Evolutionary conservation across 2,888 invertebrate species (phyloP), one percentile per base, ranked within the genome.

Genomic region (Atethmia centrago): DNA sequence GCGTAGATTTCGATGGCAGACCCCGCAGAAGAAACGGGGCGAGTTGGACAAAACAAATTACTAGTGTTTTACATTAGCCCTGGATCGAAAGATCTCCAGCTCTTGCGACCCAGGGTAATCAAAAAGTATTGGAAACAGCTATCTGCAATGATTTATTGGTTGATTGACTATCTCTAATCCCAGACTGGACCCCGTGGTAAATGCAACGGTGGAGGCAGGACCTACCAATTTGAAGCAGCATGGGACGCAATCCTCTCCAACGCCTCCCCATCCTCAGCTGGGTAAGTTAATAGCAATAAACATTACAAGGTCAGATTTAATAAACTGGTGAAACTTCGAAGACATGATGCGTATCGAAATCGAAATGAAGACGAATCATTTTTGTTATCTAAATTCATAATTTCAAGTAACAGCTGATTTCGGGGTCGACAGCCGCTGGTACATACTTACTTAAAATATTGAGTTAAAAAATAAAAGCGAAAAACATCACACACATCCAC

Each of bases 151-250:
- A 51, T n/a, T 49, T 2, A 40, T 58, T 53, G 31, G 19, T 47
- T 42, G 4, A 76, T 53, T 51, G 7, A 45, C 25, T 19, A 36
- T 16, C 10, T 51, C 65, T 47, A 36, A 76, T 81, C 19, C 0
- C 78, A 95, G 95, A 66, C 64, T 71, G 94, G 95, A 25, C 84
- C 90, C 68, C 82, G 84, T 42, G 90, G 93, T 14, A 90, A 87
- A 81, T 95, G 95, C 87, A 74, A 77, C 0, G 93, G 88, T 56
- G 92, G 88, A 55, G 95, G 95, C 73, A 92, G 94, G 79, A 75
- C 40, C 31, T 95, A 93, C 91, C 83, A 89, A 79, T 93, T 95
- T 86, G 95, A 95, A 79, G 88, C 88, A 45, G 92, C 92, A 53
- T 96, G 95, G 95, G 89, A 93, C 67, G 61, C 74, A 0, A 88